A percentile compares a stretch with the other conserved stretches of the same genome.
These are phyloP conservation scores for Macropis europaea DNA, from an alignment of 2,888 invertebrate species.

Conservation along the genomic window DNA sequence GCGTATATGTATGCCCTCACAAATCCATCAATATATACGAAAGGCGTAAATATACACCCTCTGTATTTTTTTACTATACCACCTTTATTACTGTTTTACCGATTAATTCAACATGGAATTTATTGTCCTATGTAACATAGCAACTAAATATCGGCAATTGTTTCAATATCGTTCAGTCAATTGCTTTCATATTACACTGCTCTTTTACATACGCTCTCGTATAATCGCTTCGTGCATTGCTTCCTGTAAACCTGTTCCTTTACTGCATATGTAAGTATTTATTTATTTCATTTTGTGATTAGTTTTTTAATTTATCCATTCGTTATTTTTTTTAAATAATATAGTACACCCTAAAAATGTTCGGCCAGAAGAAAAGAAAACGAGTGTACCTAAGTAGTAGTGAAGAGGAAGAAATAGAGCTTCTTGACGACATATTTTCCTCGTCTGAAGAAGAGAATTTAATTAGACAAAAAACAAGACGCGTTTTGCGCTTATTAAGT, in stretches of 20 bases:
- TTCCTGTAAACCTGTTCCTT: constrained; percentile 27
- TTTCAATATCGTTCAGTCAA: too few relatives aligned
- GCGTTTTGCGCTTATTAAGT: constrained; percentile 9
- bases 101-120: too few relatives aligned
- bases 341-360: constrained; percentile 28
- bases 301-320: constrained; percentile 25
- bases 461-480: constrained; percentile 17
- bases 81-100: too few relatives aligned
- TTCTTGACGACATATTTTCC: constrained; percentile 19
- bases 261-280: constrained; percentile 28
- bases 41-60: too few relatives aligned
- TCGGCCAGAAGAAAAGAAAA: constrained; percentile 26
- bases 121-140: too few relatives aligned
- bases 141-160: too few relatives aligned
- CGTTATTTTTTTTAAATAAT: constrained; percentile 24
- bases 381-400: constrained; percentile 16
- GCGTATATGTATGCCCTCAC: too few relatives aligned
- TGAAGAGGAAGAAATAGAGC: constrained; percentile 22
- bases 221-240: constrained; percentile 26
- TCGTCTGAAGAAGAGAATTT: constrained; percentile 29
- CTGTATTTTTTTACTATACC: too few relatives aligned
- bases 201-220: constrained; percentile 17
- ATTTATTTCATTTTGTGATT: constrained; percentile 23
- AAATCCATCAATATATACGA: too few relatives aligned
- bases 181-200: constrained; percentile 14